Percentiles rank a stretch among this genome's conserved stretches.
These are phyloP conservation scores for Rhea pennata DNA, from an alignment of 2,113 vertebrate species.

Conservation along the genomic window DNA sequence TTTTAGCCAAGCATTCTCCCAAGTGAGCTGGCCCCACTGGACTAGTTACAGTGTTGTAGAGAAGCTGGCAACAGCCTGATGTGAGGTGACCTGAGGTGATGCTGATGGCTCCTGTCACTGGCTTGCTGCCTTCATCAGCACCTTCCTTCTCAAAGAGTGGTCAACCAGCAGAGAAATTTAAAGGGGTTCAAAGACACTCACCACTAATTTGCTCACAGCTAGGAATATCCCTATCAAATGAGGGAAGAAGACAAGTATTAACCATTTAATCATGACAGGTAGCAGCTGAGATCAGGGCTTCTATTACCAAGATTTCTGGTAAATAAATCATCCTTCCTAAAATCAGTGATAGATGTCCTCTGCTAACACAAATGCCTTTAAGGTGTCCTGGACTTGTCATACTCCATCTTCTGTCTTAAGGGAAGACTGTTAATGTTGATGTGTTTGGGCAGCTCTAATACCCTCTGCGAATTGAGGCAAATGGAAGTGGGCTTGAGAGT, in stretches of 20 bases:
- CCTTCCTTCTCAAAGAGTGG: neutral
- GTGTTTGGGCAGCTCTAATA: neutral
- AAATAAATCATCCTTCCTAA: neutral
- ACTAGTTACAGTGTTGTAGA: rapidly evolving
- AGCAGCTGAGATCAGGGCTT: neutral
- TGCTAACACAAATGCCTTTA: neutral
- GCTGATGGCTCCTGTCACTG: rapidly evolving
- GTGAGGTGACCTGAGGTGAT: rapidly evolving
- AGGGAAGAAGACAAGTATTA: neutral
- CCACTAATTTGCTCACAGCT: neutral
- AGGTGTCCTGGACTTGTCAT: neutral
- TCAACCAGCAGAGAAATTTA: rapidly evolving
- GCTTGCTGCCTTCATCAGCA: neutral
- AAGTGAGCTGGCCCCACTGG: rapidly evolving
- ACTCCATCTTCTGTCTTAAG: neutral
- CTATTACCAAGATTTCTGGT: neutral
- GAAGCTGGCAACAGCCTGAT: neutral
- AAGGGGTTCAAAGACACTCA: neutral
- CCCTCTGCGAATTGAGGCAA: neutral
- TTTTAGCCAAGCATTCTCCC: no score
- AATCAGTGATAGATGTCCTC: neutral
- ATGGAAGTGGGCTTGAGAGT: neutral
- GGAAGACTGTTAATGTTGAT: neutral
- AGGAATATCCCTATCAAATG: neutral
- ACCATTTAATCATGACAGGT: neutral